These are phyloP conservation scores for Heterodera schachtii DNA, from an alignment of 1,140 invertebrate species.

Conservation along the genomic window DNA sequence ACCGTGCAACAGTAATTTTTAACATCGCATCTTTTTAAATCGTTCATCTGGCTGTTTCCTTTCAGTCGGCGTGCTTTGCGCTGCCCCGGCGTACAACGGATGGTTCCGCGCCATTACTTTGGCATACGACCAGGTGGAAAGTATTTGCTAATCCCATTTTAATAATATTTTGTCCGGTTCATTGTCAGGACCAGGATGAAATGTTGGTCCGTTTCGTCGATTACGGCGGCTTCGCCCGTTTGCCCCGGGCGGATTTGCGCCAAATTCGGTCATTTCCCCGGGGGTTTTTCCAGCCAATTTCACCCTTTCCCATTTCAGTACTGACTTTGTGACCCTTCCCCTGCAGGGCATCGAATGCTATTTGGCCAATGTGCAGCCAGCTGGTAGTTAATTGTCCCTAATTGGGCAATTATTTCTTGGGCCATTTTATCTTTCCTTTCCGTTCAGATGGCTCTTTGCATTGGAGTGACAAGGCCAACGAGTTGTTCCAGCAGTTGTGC, in stretches of 20 bases:
- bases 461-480: conserved; percentile 54
- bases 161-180: not conserved
- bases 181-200: conserved; percentile 63
- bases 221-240: conserved; percentile 83
- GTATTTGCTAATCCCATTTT: conserved; percentile 55
- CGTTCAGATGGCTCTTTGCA: conserved; percentile 31
- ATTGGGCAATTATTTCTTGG: not conserved
- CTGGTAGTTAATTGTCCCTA: conserved; percentile 70
- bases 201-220: conserved; percentile 85
- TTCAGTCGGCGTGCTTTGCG: conserved; percentile 82
- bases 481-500: conserved; percentile 49
- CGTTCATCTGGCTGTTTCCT: not conserved
- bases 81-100: conserved; percentile 77
- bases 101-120: conserved; percentile 88
- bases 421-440: not conserved
- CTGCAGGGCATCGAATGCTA: conserved; percentile 94
- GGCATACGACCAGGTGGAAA: conserved; percentile 23
- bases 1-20: conserved; percentile 41
- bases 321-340: conserved; percentile 85
- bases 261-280: conserved; percentile 73
- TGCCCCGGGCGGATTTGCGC: conserved; percentile 76
- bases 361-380: conserved; percentile 83
- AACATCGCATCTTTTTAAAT: not conserved
- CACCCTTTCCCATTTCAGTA: conserved; percentile 28
- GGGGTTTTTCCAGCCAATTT: not conserved